Base-by-base conservation (phyloP, 1,140 invertebrate species). In the Anastrepha obliqua region DNA sequence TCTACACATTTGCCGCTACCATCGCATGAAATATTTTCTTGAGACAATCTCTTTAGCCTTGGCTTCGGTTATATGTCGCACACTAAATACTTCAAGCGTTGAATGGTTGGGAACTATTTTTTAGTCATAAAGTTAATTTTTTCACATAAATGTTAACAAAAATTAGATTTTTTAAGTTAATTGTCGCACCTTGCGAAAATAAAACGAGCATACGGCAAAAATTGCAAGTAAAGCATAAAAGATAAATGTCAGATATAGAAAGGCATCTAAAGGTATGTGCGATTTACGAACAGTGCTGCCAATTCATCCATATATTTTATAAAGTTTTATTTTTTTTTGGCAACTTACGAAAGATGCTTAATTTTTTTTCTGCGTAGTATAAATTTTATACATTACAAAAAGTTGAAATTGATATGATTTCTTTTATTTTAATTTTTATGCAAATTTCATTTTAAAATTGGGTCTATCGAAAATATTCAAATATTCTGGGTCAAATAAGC, bases 181-280 rank as follows among this genome's bases (percentile, higher is more conserved):
- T 86, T 64, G 17, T 86, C 20, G 62, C 11, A 85, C 67, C 67
- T 74, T 13, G 74, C 47, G 8, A 6, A 81, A 81, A 20, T 20
- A 55, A 17, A 55, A 51, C 13, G 17, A 55, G 74, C 74, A 81
- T 81, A 81, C 74, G 44, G 74, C 74, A 55, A 81, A 55, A 81
- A 17, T 29, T 81, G 74, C 74, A 81, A 58, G 44, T 58, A 81
- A 81, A 81, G 20, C 47, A 17, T 81, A 13, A 9, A 81, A 81
- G 20, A 29, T 81, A 81, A 81, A 81, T 81, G 74, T 81, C 74
- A 81, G 15, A 55, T 55, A 81, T 20, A 6, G 11, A 29, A 15
- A n/a, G 55, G 3, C 47, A 55, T 47, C 42, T 47, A n/a, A n/a
- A 74, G 29, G 29, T 29, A 29, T 29, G 29, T 29, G 29, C 29